Conservation (phyloP, 2,888 invertebrate genomes). For the Epicampocera succincta region DNA sequence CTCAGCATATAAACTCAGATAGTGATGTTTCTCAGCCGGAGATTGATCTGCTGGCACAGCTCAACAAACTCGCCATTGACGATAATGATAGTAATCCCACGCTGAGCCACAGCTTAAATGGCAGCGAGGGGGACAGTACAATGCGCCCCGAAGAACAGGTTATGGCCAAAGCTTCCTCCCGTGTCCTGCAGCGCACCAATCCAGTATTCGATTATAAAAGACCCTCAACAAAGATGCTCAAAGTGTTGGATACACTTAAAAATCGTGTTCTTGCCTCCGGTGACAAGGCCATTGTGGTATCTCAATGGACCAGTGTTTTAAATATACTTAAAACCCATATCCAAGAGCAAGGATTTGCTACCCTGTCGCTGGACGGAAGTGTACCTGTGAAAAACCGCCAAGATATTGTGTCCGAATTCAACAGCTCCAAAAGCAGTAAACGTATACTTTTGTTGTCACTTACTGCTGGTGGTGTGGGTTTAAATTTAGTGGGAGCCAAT, state of each 20-base stretch:
- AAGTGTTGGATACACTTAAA: conserved; percentile 84
- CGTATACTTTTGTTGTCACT: conserved; percentile 91
- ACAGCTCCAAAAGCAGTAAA: conserved; percentile 84
- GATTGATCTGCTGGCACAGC: conserved; percentile 85
- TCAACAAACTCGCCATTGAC: conserved; percentile 85
- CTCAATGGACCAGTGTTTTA: conserved; percentile 95
- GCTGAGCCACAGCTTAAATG: conserved; percentile 35
- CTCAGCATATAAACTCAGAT: conserved; percentile 72
- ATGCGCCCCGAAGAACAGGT: conserved; percentile 79
- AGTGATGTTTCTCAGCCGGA: conserved; percentile 80
- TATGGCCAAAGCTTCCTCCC: conserved; percentile 84
- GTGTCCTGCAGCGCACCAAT: conserved; percentile 86
- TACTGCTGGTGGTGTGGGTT: conserved; percentile 96
- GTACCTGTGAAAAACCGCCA: conserved; percentile 88
- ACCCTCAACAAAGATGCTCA: conserved; percentile 86
- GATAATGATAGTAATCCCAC: conserved; percentile 70
- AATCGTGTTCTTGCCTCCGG: conserved; percentile 82
- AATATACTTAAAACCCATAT: conserved; percentile 88
- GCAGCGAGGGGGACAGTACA: conserved; percentile 36
- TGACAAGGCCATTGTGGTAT: conserved; percentile 93
- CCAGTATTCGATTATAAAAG: conserved; percentile 86
- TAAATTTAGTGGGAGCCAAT: conserved; percentile 96
- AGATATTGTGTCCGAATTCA: conserved; percentile 87
- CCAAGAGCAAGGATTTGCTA: conserved; percentile 82
- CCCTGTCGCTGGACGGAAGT: conserved; percentile 88